A percentile compares a stretch with the other conserved stretches of the same genome.
phyloP scores from a whole-genome alignment of 1,140 invertebrate genomes.

The Trypoxylus dichotomus region DNA sequence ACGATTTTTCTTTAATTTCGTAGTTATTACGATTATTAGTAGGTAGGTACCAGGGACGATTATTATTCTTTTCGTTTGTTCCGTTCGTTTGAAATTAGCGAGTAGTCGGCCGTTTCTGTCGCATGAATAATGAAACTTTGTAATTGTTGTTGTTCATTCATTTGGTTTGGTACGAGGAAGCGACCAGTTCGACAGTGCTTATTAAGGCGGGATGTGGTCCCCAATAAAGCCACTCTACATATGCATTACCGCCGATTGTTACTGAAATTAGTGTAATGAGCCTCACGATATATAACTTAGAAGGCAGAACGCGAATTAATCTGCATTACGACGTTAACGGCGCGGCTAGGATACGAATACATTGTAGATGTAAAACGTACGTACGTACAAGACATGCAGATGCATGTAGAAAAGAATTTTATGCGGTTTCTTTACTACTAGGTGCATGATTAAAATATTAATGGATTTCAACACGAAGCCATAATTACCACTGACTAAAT shows the following conservation, averaged over 20 bases:
- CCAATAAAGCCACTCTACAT: slow-evolving; percentile 44
- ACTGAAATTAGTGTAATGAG: slow-evolving; percentile 45
- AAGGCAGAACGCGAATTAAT: slow-evolving; percentile 28
- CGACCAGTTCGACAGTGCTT: slow-evolving; percentile 38
- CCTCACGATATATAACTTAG: slow-evolving; percentile 31
- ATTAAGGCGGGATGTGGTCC: slow-evolving; percentile 43
- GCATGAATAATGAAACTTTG: slow-evolving; percentile 40
- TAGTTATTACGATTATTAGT: slow-evolving; percentile 14
- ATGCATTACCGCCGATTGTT: slow-evolving; percentile 40
- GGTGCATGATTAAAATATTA: too few relatives aligned
- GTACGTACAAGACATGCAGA: not conserved
- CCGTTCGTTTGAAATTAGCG: slow-evolving; percentile 16
- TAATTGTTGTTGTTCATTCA: slow-evolving; percentile 37
- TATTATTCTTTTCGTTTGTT: slow-evolving; percentile 23
- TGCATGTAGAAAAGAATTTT: not conserved
- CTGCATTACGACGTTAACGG: slow-evolving; percentile 21
- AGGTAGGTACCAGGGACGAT: not conserved
- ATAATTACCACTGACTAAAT: too few relatives aligned
- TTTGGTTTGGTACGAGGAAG: slow-evolving; percentile 42
- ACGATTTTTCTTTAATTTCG: not conserved
- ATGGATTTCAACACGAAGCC: too few relatives aligned
- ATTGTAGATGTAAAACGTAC: slow-evolving; percentile 2
- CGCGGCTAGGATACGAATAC: not conserved
- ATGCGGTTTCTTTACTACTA: too few relatives aligned
- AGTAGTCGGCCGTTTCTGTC: slow-evolving; percentile 30